Evolutionary conservation across 2,888 invertebrate species (phyloP), one percentile per base, ranked within the genome.

Genomic region (Hypercompe scribonia): DNA sequence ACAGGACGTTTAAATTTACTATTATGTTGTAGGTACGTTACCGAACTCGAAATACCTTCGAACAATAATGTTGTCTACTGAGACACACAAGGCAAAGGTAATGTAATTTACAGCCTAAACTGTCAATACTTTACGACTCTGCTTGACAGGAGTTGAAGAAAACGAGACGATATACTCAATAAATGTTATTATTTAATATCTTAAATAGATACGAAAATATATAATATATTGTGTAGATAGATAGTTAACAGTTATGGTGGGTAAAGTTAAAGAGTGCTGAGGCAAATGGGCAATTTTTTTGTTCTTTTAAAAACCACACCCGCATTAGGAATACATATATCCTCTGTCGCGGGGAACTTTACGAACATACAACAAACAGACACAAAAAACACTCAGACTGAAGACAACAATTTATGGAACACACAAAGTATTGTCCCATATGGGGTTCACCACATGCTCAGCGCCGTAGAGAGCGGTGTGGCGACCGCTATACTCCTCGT

Each of bases 21-120:
- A 61, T 61, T 31, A 31, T 61, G 61, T 31, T 75, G 70, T 42
- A 65, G 71, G 68, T 65, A 72, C 33, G 8, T 66, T 61, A 66
- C 61, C 0, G 34, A 66, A 31, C 58, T 66, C 66, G 33, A 31
- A 31, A 46, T 66, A 18, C 66, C 28, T 58, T 31, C 13, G 36
- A 54, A 67, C 75, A 82, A 82, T 76, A 70, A 73, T 69, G 74
- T 75, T 81, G 81, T 79, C 73, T 73, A 64, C 68, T 68, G 65
- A 61, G 67, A 74, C 69, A 73, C 71, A 72, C 68, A 75, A 72
- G 74, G 72, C 77, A 73, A 69, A 54, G 42, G 50, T 72, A 33
- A 67, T 68, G 71, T 75, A 79, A 77, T 54, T 80, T 80, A 74
- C 74, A 70, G 65, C 71, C 71, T 42, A 70, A 76, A 67, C 77